Conservation (phyloP, 2,797 vertebrate species). For the Lepilemur septentrionalis region DNA sequence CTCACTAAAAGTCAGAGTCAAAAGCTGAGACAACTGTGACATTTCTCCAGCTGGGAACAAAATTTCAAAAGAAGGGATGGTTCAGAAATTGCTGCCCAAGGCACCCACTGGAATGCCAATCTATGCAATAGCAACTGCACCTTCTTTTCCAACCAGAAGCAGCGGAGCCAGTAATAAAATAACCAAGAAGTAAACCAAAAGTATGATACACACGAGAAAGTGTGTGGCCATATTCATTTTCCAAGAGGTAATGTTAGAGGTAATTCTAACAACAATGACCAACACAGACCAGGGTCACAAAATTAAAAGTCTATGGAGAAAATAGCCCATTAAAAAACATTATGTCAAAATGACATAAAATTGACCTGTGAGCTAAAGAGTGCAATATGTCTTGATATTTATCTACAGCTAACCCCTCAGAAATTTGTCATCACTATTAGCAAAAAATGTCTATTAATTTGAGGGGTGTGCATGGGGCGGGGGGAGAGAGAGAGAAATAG, state of each 20-base stretch:
- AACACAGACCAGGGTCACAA: background rate
- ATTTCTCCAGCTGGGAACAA: slow-evolving; percentile 46
- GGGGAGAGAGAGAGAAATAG: no score
- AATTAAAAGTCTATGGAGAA: background rate
- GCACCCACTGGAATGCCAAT: background rate
- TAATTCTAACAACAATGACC: background rate
- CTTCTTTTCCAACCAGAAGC: background rate
- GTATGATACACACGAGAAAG: background rate
- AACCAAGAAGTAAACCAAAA: background rate
- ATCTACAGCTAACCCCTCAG: background rate
- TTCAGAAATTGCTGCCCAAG: background rate
- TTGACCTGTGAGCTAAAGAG: background rate
- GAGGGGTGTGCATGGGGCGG: background rate
- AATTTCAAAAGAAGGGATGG: slow-evolving; percentile 25
- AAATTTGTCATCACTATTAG: background rate
- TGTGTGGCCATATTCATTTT: background rate
- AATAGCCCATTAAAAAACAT: background rate
- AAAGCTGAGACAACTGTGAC: slow-evolving; percentile 18
- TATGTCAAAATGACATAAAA: background rate
- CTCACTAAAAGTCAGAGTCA: slow-evolving; percentile 28
- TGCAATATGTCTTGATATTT: background rate
- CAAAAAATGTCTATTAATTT: background rate
- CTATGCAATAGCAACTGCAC: background rate
- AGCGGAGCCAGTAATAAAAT: background rate
- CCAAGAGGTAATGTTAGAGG: background rate